Evolutionary conservation across 2,113 vertebrate genomes (phyloP).

Genomic region (Climacteris rufus): DNA sequence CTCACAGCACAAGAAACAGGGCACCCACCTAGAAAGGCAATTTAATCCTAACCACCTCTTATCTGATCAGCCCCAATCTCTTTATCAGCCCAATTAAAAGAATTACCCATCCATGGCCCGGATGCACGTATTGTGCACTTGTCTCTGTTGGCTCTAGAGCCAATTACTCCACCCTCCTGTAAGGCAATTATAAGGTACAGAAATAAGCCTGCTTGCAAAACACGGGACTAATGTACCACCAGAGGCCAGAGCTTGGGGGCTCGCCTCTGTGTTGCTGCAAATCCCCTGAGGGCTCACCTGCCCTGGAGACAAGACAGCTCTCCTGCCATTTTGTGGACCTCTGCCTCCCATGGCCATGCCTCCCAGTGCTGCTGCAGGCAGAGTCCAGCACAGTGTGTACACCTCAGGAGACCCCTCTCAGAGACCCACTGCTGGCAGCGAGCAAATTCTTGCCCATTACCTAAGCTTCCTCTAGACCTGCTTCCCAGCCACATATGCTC

Average conservation of each 20-base stretch:
- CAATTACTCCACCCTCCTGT: slow-evolving; percentile 56
- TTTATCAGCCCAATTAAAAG: slow-evolving; percentile 64
- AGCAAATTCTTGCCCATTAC: background rate
- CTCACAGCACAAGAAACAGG: background rate
- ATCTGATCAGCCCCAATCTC: slow-evolving; percentile 56
- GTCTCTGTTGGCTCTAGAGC: slow-evolving; percentile 24
- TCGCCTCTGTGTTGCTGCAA: background rate
- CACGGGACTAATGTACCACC: rapidly evolving
- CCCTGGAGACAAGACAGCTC: background rate
- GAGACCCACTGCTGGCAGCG: rapidly evolving
- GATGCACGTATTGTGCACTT: slow-evolving; percentile 49
- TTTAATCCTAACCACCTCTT: slow-evolving; percentile 45
- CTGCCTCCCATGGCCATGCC: background rate
- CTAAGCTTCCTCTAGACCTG: background rate
- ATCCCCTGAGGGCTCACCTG: background rate
- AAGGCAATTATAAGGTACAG: slow-evolving; percentile 56
- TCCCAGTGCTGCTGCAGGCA: background rate
- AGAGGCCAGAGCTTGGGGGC: background rate
- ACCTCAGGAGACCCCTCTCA: background rate
- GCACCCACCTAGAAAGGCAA: slow-evolving; percentile 21
- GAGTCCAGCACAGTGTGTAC: background rate
- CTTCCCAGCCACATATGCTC: background rate
- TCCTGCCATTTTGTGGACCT: background rate
- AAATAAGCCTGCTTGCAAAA: slow-evolving; percentile 53
- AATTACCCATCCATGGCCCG: slow-evolving; percentile 37